These are phyloP conservation scores for Pyrocephalus nanus DNA, from an alignment of 2,797 vertebrate species.

Conservation along the genomic window DNA sequence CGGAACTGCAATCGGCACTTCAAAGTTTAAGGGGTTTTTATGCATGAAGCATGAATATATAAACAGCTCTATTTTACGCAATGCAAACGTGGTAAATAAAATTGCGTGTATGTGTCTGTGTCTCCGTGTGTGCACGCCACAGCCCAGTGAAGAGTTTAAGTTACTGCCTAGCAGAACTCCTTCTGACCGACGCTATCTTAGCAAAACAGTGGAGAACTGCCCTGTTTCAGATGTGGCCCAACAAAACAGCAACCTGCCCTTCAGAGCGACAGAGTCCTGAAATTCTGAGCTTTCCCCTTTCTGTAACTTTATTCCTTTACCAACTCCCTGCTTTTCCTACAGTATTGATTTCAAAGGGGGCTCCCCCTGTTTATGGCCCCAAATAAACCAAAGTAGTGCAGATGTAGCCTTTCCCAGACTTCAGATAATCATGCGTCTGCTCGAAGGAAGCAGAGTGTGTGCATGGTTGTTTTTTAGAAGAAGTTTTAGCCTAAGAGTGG, in stretches of 20 bases:
- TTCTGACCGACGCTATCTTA: not conserved
- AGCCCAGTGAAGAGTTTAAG: not conserved
- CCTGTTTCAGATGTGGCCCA: not conserved
- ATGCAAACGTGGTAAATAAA: not conserved
- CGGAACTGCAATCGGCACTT: not conserved
- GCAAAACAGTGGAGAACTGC: not conserved
- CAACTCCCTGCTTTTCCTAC: not conserved
- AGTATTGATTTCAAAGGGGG: conserved; percentile 55
- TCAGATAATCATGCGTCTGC: not conserved
- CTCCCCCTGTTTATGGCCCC: conserved; percentile 17
- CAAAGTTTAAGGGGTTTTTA: conserved; percentile 26
- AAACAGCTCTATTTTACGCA: conserved; percentile 24
- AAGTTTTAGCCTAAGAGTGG: not conserved
- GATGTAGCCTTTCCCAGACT: not conserved
- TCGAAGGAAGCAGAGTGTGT: not conserved
- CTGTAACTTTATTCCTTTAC: conserved; percentile 20
- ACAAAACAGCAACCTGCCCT: not conserved
- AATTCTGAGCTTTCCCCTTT: not conserved
- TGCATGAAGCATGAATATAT: conserved; percentile 9
- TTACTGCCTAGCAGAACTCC: not conserved
- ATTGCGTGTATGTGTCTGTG: not conserved
- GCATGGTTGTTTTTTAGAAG: not conserved
- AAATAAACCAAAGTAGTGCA: not conserved
- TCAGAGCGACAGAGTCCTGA: not conserved
- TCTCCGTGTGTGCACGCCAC: not conserved